A percentile compares a stretch with the other conserved stretches of the same genome.
These are phyloP conservation scores for Pseudorasbora parva DNA, from an alignment of 2,113 vertebrate species.

Conservation along the genomic window DNA sequence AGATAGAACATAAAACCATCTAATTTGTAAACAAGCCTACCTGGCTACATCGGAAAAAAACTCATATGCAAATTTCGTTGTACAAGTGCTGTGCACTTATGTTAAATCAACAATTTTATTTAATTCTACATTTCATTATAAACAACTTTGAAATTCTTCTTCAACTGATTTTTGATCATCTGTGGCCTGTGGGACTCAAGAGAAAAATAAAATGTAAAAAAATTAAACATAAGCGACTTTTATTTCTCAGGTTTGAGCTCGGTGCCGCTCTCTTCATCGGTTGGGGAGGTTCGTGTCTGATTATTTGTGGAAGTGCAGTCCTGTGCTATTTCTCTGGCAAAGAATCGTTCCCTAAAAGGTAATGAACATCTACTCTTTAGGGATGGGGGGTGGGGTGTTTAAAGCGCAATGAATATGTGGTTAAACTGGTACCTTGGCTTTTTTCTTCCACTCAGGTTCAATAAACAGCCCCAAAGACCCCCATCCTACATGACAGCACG, in stretches of 20 bases:
- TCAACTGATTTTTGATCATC: background rate
- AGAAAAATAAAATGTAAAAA: background rate
- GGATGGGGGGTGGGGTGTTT: too few species aligned
- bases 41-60: background rate
- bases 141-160: background rate
- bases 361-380: background rate
- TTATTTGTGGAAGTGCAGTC: slow-evolving; percentile 84
- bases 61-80: too few species aligned
- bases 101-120: background rate
- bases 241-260: slow-evolving; percentile 84
- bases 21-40: too few species aligned
- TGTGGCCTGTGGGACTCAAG: background rate
- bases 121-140: background rate
- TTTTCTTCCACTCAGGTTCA: slow-evolving; percentile 54
- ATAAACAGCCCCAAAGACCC: slow-evolving; percentile 49
- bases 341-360: slow-evolving; percentile 70
- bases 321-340: slow-evolving; percentile 80
- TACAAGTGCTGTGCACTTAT: too few species aligned
- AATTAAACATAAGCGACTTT: slow-evolving; percentile 22
- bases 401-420: background rate
- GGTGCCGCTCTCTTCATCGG: slow-evolving; percentile 93
- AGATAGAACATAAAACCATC: background rate
- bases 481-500: slow-evolving; percentile 61
- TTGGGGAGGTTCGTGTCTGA: slow-evolving; percentile 91
- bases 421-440: background rate